These are phyloP conservation scores for Drosophila busckii DNA, from an alignment of 1,140 invertebrate genomes.

Conservation along the genomic window DNA sequence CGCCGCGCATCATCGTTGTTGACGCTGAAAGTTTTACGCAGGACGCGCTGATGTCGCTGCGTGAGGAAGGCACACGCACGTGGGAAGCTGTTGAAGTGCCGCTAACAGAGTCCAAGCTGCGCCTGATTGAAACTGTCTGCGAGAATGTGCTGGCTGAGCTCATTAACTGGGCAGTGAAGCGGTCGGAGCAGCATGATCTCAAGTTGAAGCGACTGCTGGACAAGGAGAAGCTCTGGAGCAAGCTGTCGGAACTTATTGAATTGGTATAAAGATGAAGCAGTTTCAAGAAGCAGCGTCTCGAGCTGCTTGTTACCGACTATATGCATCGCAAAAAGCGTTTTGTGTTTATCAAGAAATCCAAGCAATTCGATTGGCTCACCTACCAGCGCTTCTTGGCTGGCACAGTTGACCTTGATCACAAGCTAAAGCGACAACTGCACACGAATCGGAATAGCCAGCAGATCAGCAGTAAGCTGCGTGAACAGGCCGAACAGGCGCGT, in stretches of 20 bases:
- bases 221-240: constrained; percentile 2
- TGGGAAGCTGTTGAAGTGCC: no score
- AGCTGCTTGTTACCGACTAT: neutral
- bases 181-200: neutral
- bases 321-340: neutral
- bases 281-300: neutral
- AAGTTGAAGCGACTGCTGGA: constrained; percentile 2
- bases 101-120: no score
- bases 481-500: neutral
- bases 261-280: neutral
- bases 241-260: neutral
- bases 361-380: neutral
- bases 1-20: no score
- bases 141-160: neutral
- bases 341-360: neutral
- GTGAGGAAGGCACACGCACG: no score
- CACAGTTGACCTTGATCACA: neutral
- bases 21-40: no score
- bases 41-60: no score
- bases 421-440: constrained; percentile 15
- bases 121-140: neutral
- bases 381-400: neutral
- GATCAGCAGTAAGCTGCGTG: neutral
- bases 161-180: neutral
- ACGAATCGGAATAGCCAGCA: neutral